These are phyloP conservation scores for Pitta sordida DNA, from an alignment of 2,113 vertebrate genomes.

Conservation along the genomic window DNA sequence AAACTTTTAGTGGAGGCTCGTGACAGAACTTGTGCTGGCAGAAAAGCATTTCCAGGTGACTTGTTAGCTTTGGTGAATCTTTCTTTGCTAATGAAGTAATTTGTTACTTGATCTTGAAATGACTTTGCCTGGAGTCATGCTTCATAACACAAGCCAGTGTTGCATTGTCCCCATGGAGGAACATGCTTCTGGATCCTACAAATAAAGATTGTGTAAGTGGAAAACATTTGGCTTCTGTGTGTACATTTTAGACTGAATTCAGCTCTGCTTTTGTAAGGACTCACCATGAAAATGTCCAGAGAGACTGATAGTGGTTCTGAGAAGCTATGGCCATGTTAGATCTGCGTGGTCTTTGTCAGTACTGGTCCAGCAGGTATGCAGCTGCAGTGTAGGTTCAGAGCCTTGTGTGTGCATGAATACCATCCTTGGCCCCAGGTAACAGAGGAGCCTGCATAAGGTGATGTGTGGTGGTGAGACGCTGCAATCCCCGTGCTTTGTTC, in stretches of 20 bases:
- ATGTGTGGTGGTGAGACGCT: neutral
- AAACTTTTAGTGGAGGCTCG: neutral
- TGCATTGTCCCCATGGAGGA: neutral
- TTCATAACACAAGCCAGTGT: neutral
- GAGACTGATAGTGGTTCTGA: neutral
- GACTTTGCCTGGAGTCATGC: neutral
- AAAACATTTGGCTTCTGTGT: neutral
- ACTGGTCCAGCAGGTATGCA: neutral
- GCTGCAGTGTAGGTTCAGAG: neutral
- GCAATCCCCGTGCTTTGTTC: neutral
- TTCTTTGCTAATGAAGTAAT: neutral
- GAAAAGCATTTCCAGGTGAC: neutral
- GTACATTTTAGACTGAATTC: neutral
- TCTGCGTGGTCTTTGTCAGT: neutral
- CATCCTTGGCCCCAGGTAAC: neutral
- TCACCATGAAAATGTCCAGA: neutral
- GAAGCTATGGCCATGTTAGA: accelerated
- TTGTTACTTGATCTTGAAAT: neutral
- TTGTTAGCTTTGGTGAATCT: neutral
- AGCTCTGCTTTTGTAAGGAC: neutral
- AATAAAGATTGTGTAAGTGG: neutral
- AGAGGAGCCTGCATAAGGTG: neutral
- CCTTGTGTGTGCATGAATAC: accelerated
- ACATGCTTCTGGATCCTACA: neutral
- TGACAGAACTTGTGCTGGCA: neutral